Base-by-base conservation (phyloP, 2,797 vertebrate species). In the Diceros bicornis region DNA sequence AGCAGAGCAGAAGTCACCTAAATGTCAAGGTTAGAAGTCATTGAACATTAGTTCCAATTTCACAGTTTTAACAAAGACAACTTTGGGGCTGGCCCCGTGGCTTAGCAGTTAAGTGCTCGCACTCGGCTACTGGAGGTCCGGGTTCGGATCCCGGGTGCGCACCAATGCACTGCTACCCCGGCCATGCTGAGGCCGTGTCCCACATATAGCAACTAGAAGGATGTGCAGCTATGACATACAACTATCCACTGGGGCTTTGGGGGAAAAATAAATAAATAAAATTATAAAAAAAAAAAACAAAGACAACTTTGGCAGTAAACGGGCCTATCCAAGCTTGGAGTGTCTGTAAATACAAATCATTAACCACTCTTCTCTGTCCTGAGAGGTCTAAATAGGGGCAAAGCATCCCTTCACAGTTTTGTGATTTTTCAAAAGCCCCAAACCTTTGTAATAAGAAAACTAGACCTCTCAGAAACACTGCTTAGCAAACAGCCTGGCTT, bases 21-120 rank as follows among this genome's bases (percentile, higher is more conserved):
- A 89, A 72, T 21, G 29, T 59, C 59, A 66, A 82, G 9, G 62
- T 78, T 47, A 89, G 52, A 96, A 78, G 27, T 89, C 57, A 81
- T 0, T 52, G 74, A 86, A 83, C 9, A 50, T 72, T 69, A 57
- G 50, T 68, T 55, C 89, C 47, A 74, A 61, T 44, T 95, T 94
- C 62, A 78, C 44, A 32, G 88, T 91, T 97, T 86, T 86, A 78
- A 69, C 9, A 50, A 90, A 88, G 83, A 92, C 44, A 88, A 47
- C 16, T 68, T 20, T 68, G 68, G 34, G n/a, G n/a, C n/a, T n/a
- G n/a, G n/a, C n/a, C n/a, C n/a, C n/a, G n/a, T n/a, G n/a, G n/a
- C n/a, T n/a, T n/a, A n/a, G n/a, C n/a, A n/a, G n/a, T n/a, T n/a
- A n/a, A n/a, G n/a, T n/a, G n/a, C n/a, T n/a, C n/a, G n/a, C n/a